Percentiles rank a stretch among this genome's conserved stretches.
Conservation (phyloP, 2,888 invertebrate species). For the Opisthograptis luteolata region DNA sequence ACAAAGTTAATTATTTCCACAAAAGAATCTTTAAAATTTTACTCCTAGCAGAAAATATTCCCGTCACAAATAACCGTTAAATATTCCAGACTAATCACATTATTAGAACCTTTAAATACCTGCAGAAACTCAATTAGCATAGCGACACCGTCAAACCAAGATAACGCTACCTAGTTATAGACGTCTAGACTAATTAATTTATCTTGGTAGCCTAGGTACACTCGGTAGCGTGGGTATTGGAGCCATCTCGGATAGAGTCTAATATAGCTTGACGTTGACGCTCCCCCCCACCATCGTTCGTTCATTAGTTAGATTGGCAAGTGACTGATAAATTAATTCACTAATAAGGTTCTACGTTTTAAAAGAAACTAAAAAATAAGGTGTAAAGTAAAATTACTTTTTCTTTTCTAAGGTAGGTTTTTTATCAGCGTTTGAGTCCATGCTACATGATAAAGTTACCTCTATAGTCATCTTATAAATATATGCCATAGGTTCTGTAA, state of each 20-base stretch:
- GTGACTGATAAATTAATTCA: background rate
- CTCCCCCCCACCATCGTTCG: background rate
- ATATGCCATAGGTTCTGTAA: too few relatives aligned
- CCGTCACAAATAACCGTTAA: background rate
- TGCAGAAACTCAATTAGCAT: conserved; percentile 16
- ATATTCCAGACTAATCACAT: conserved; percentile 9
- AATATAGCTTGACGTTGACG: background rate
- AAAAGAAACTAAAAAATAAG: too few relatives aligned
- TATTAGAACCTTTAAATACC: conserved; percentile 6
- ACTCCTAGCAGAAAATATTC: background rate
- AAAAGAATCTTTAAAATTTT: too few relatives aligned
- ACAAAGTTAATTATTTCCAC: too few relatives aligned
- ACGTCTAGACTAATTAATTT: conserved; percentile 34
- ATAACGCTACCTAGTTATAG: conserved; percentile 6
- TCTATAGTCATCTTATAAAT: too few relatives aligned
- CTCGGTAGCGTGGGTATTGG: background rate
- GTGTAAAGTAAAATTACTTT: too few relatives aligned
- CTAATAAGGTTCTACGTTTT: background rate
- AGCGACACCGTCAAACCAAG: conserved; percentile 7
- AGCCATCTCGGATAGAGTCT: background rate
- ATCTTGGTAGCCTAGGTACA: conserved; percentile 2
- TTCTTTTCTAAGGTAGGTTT: too few relatives aligned
- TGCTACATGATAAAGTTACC: too few relatives aligned
- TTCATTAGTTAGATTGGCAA: background rate
- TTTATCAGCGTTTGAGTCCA: too few relatives aligned